Percentiles rank a stretch among this genome's conserved stretches.
phyloP scores from a whole-genome alignment of 1,140 invertebrate genomes.

The Pseudomyrmex flavicornis region DNA sequence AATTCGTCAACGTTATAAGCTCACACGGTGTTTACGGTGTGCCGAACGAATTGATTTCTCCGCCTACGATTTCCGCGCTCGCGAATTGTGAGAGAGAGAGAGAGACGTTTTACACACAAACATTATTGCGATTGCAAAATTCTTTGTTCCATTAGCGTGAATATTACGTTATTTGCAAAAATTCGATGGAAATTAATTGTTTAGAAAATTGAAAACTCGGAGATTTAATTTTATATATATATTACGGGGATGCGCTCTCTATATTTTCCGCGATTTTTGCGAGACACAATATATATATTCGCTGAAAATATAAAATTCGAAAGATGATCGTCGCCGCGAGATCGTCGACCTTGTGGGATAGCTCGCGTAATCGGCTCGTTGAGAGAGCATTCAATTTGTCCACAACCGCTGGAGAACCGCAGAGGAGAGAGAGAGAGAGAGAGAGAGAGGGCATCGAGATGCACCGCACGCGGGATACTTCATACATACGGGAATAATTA shows the following conservation, averaged over 20 bases:
- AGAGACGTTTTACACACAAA: background rate
- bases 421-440: background rate
- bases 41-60: conserved; percentile 14
- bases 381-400: conserved; percentile 37
- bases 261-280: too few relatives aligned
- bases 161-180: too few relatives aligned
- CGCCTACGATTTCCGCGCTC: background rate
- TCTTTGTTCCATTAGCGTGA: background rate
- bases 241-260: too few relatives aligned
- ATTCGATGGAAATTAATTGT: background rate
- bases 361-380: background rate
- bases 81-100: too few relatives aligned
- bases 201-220: background rate
- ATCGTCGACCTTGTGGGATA: too few relatives aligned
- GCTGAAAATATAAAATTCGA: background rate
- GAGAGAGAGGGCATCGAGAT: conserved; percentile 17
- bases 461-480: conserved; percentile 1
- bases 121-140: background rate
- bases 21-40: background rate
- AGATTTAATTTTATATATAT: background rate
- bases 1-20: conserved; percentile 10
- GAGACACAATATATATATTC: background rate
- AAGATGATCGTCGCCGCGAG: background rate
- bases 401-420: background rate
- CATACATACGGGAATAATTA: conserved; percentile 45